These are phyloP conservation scores for Chondrosia reniformis DNA, from an alignment of 37 sponge, comb jelly and placozoan genomes.

Conservation along the genomic window DNA sequence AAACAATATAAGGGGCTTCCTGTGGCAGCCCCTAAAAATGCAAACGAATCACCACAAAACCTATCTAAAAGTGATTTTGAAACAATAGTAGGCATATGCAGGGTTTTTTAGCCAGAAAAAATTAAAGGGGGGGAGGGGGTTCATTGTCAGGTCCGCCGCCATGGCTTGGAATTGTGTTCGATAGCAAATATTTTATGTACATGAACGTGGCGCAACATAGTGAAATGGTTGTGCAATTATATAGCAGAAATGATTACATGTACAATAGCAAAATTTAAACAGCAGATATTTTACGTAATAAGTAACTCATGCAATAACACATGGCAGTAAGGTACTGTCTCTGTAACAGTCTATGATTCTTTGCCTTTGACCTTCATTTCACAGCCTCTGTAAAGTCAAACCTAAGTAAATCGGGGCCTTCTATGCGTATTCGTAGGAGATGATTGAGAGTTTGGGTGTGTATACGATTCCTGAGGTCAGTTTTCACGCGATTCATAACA, in stretches of 20 bases:
- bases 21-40: no score
- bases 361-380: background rate
- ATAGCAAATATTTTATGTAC: background rate
- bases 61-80: no score
- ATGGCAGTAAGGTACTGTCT: conserved; percentile 8
- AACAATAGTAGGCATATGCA: no score
- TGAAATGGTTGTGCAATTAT: no score
- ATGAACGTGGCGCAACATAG: no score
- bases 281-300: no score
- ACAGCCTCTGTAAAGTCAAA: conserved; percentile 33
- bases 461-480: conserved; percentile 31
- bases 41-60: no score
- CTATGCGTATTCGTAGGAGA: conserved; percentile 26
- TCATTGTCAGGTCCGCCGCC: background rate
- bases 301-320: no score
- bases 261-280: no score
- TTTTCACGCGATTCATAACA: conserved; percentile 26
- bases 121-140: background rate
- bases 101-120: background rate
- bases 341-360: conserved; percentile 16
- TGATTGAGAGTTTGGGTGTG: conserved; percentile 23
- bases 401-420: conserved; percentile 13
- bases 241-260: no score
- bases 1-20: no score
- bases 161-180: background rate